Evolutionary conservation across 2,113 vertebrate genomes (phyloP), one percentile per base, ranked within the genome.

Genomic region (Alouatta palliata): DNA sequence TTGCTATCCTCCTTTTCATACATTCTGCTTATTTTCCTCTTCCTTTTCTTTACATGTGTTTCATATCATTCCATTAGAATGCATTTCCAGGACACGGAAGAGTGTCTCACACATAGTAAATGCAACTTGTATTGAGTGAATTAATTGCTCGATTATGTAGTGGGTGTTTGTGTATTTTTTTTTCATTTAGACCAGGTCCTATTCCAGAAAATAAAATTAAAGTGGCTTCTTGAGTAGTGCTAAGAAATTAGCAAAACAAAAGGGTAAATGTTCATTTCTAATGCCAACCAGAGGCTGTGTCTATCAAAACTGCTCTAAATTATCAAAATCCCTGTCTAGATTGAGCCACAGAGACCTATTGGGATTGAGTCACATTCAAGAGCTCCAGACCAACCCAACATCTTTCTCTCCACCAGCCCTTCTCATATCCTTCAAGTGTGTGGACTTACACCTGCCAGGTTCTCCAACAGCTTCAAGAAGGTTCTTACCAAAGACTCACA

Each of bases 211-310:
- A 95, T 56, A 35, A 82, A 71, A 90, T 73, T 87, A 76, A 92
- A 84, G 32, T 87, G 37, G 16, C 21, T 68, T 76, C 27, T 80
- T 90, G 32, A 91, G 68, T 68, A 80, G 52, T n/a, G 82, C 61
- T 37, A 76, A 92, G 25, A 71, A 2, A 27, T 47, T n/a, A 30
- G 66, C 35, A 79, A 95, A 79, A 87, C n/a, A 81, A 90, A 87
- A 54, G n/a, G 16, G 58, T 20, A 90, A 95, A 86, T 88, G 68
- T 84, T 96, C 64, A 79, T 16, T 95, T 82, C 49, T 81, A 94
- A 95, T 32, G 58, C 21, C n/a, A 83, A 84, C 12, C 40, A 37
- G 8, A 96, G 30, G 35, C 56, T 85, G 3, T 70, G 20, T 82
- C 47, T 94, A 58, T 45, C 32, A 54, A 45, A 20, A n/a, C 6